phyloP scores from a whole-genome alignment of 2,113 vertebrate species.

The Lynx canadensis region DNA sequence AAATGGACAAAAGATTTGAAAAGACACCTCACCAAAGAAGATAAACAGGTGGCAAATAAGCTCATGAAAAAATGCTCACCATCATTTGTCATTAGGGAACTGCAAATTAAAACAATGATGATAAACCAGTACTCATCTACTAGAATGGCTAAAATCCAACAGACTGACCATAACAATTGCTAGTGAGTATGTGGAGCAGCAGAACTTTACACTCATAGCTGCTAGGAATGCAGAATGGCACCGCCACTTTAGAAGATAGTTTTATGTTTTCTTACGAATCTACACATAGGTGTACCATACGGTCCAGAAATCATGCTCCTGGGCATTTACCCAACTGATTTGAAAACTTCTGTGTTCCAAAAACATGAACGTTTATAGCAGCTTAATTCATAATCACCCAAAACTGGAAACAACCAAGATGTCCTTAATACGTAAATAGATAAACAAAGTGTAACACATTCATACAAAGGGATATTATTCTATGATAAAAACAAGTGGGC shows the following conservation, averaged over 20 bases:
- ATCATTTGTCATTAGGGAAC: background rate
- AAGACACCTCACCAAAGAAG: background rate
- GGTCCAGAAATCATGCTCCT: background rate
- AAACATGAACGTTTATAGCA: background rate
- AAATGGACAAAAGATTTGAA: constrained; percentile 24
- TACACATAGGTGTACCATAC: background rate
- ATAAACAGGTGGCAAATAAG: constrained; percentile 54
- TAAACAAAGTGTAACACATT: background rate
- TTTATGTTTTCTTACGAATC: background rate
- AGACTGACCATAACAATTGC: background rate
- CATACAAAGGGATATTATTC: background rate
- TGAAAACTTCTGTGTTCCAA: background rate
- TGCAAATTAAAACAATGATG: constrained; percentile 29
- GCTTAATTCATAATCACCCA: background rate
- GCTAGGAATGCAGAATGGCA: background rate
- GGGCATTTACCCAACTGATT: background rate
- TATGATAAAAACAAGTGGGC: background rate
- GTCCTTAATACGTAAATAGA: background rate
- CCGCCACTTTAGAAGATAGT: background rate
- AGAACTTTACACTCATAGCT: background rate
- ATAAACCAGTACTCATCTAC: background rate
- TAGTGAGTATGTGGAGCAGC: background rate
- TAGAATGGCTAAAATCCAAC: constrained; percentile 33
- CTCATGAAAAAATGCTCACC: constrained; percentile 52
- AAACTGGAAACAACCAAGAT: background rate